phyloP scores from a whole-genome alignment of 2,888 invertebrate genomes.

The Drosophila sordidapex region DNA sequence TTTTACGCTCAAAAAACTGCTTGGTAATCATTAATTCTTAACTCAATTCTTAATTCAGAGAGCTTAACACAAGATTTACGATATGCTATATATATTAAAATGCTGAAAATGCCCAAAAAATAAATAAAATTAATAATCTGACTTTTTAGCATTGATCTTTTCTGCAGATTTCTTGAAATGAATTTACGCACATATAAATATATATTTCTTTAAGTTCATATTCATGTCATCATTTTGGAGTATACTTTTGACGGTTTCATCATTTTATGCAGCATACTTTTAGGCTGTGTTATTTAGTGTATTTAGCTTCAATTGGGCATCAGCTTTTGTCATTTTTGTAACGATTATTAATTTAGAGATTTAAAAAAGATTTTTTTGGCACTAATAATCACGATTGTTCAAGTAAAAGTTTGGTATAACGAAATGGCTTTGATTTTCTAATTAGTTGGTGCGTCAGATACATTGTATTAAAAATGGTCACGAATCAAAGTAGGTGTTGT shows the following conservation, averaged over 20 bases:
- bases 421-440: not conserved
- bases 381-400: too few species aligned
- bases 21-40: not conserved
- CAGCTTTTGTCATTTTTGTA: not conserved
- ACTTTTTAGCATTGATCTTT: not conserved
- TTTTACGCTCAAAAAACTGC: not conserved
- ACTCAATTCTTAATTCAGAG: not conserved
- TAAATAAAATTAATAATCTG: not conserved
- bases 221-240: not conserved
- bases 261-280: constrained; percentile 5
- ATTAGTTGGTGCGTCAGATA: not conserved
- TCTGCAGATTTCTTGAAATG: not conserved
- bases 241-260: constrained; percentile 4
- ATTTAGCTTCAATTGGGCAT: not conserved
- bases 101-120: not conserved
- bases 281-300: not conserved
- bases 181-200: not conserved
- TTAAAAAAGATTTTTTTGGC: not conserved
- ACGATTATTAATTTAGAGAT: not conserved
- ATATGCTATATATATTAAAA: not conserved
- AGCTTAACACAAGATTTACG: not conserved
- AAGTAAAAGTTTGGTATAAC: not conserved
- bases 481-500: not conserved
- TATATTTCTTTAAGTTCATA: not conserved
- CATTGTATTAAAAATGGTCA: not conserved